phyloP scores from a whole-genome alignment of 1,140 invertebrate genomes.

The Scaptodrosophila lebanonensis region DNA sequence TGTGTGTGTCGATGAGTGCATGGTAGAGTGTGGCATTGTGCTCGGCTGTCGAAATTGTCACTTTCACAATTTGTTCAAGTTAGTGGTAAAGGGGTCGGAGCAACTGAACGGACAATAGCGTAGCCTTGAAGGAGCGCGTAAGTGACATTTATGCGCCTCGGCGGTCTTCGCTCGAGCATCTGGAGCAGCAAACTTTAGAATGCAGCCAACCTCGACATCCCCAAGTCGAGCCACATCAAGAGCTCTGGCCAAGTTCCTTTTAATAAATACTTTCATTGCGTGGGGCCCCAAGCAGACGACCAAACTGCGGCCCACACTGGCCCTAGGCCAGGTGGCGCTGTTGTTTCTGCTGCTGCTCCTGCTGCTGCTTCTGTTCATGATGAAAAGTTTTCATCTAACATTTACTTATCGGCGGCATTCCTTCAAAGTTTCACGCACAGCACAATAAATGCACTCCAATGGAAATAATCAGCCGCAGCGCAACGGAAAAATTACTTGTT shows the following conservation, averaged over 20 bases:
- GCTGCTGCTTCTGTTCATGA: constrained; percentile 19
- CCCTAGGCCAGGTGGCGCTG: not conserved
- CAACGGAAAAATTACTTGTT: too few species aligned
- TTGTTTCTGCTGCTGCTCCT: constrained; percentile 6
- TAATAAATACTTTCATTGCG: constrained; percentile 74
- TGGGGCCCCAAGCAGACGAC: constrained; percentile 12
- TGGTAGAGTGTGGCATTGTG: constrained; percentile 12
- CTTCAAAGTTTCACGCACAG: constrained; percentile 23
- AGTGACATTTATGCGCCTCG: constrained; percentile 75
- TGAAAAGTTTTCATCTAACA: constrained; percentile 45
- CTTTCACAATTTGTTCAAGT: constrained; percentile 68
- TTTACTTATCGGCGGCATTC: constrained; percentile 48
- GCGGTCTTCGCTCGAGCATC: constrained; percentile 23
- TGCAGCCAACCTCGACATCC: not conserved
- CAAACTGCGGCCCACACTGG: constrained; percentile 4
- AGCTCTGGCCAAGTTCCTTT: constrained; percentile 60
- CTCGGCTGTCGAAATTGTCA: constrained; percentile 67
- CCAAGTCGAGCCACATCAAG: constrained; percentile 34
- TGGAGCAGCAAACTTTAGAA: constrained; percentile 19
- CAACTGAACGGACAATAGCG: constrained; percentile 23
- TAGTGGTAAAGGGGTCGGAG: too few species aligned
- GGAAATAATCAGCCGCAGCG: constrained; percentile 16
- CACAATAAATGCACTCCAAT: constrained; percentile 39
- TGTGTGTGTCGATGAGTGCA: not conserved
- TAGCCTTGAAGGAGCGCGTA: constrained; percentile 59